Percentiles rank a stretch among this genome's conserved stretches.
Evolutionary conservation across 2,113 vertebrate genomes (phyloP).

Genomic region (Hystrix brachyura): DNA sequence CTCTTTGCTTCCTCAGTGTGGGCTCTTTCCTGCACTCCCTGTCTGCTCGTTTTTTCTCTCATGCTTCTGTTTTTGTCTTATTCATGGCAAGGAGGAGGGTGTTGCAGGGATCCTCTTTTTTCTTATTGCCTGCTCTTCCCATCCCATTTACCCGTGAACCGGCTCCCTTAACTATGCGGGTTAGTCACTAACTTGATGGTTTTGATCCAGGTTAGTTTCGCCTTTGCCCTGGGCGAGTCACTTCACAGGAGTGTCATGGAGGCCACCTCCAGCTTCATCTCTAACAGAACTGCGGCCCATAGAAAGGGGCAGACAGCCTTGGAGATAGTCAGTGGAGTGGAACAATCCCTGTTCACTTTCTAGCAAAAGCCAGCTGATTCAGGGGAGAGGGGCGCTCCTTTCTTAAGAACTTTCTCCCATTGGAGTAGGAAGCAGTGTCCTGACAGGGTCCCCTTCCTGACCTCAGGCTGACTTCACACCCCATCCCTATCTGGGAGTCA

Average conservation of each 20-base stretch:
- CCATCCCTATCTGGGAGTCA: background rate
- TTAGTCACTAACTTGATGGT: fast-evolving
- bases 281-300: background rate
- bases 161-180: fast-evolving
- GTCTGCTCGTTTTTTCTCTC: background rate
- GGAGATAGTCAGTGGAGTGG: no score
- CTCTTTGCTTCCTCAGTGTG: background rate
- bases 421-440: background rate
- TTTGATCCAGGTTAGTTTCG: background rate
- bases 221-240: background rate
- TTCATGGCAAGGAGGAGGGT: background rate
- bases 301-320: background rate
- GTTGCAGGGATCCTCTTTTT: background rate
- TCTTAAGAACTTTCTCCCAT: background rate
- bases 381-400: background rate
- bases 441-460: background rate
- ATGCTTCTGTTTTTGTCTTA: background rate
- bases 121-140: background rate
- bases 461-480: background rate
- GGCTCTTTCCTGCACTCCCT: no score
- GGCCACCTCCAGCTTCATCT: background rate
- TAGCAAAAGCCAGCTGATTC: background rate
- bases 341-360: no score
- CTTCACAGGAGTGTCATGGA: background rate
- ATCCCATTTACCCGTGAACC: background rate